phyloP scores from a whole-genome alignment of 2,888 invertebrate species.

The Temnothorax ravouxi region DNA sequence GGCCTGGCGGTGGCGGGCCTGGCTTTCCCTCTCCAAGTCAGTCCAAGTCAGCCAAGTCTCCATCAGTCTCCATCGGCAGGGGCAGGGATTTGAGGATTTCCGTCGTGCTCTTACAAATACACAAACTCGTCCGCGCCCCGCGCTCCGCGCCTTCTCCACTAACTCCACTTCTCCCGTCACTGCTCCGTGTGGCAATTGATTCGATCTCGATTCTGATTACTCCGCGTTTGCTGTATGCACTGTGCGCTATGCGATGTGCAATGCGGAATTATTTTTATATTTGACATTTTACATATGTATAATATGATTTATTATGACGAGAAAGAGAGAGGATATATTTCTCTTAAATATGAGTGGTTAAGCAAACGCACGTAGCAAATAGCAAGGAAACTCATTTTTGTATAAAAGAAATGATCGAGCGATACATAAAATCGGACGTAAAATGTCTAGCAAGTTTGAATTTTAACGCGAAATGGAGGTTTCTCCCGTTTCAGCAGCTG shows the following conservation, averaged over 20 bases:
- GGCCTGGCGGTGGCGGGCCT: not conserved
- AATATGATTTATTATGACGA: not conserved
- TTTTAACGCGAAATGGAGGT: not conserved
- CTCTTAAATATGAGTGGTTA: too few relatives aligned
- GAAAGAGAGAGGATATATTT: too few relatives aligned
- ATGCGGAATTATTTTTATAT: not conserved
- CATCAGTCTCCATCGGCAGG: not conserved
- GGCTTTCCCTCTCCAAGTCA: not conserved
- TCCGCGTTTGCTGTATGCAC: not conserved
- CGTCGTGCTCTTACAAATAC: not conserved
- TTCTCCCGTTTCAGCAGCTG: conserved; percentile 9
- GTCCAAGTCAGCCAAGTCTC: too few relatives aligned
- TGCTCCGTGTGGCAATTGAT: not conserved
- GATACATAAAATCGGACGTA: too few relatives aligned
- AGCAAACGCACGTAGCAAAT: not conserved
- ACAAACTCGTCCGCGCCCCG: not conserved
- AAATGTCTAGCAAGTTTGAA: not conserved
- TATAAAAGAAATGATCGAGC: too few relatives aligned
- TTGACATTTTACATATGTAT: not conserved
- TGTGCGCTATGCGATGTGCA: too few relatives aligned
- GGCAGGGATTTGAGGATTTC: conserved; percentile 4
- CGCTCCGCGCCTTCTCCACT: not conserved
- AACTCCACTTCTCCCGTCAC: too few relatives aligned
- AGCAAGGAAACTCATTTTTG: not conserved
- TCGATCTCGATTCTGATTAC: not conserved